phyloP scores from a whole-genome alignment of 2,113 vertebrate genomes.

The Apteryx owenii region DNA sequence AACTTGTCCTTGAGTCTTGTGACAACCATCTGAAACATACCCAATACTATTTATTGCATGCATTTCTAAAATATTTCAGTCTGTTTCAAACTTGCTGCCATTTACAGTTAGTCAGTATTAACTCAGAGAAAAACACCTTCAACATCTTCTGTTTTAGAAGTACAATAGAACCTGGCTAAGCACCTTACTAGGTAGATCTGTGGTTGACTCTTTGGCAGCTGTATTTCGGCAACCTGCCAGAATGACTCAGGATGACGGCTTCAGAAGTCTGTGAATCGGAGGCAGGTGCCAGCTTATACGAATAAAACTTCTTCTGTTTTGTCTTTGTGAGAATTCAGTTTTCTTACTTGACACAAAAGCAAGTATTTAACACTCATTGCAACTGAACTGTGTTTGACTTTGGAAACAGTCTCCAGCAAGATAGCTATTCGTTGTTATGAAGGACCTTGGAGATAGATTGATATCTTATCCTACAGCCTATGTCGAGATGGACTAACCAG shows the following conservation, averaged over 20 bases:
- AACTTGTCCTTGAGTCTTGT: constrained; percentile 23
- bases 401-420: background rate
- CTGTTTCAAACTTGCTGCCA: background rate
- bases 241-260: background rate
- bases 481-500: background rate
- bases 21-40: background rate
- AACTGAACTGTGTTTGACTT: background rate
- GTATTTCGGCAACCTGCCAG: background rate
- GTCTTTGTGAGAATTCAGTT: background rate
- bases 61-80: background rate
- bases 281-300: background rate
- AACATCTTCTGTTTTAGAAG: background rate
- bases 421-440: background rate
- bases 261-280: background rate
- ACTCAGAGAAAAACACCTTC: background rate
- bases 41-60: background rate
- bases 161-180: background rate
- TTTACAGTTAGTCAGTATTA: background rate
- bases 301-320: background rate
- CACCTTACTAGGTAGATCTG: background rate
- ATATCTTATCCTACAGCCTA: background rate
- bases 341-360: background rate
- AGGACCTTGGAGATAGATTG: background rate
- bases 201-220: background rate
- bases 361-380: background rate